A percentile compares a stretch with the other conserved stretches of the same genome.
These are phyloP conservation scores for Dicrostonyx torquatus DNA, from an alignment of 2,797 vertebrate genomes.

Conservation along the genomic window DNA sequence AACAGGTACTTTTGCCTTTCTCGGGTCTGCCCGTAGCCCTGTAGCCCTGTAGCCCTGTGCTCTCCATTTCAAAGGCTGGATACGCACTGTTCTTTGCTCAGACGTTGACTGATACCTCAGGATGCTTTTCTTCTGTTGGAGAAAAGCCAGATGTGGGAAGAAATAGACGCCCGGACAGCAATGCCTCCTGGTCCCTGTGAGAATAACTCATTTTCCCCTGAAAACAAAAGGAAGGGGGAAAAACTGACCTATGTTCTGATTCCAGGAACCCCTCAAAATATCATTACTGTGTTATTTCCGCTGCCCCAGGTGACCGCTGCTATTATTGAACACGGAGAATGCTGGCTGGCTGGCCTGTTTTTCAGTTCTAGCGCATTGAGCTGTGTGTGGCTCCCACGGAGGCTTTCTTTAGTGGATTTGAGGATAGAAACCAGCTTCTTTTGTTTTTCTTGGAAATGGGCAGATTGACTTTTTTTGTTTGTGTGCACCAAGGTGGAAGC, in stretches of 20 bases:
- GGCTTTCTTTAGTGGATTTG: constrained; percentile 71
- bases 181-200: constrained; percentile 64
- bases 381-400: constrained; percentile 64
- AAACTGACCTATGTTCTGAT: constrained; percentile 77
- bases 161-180: constrained; percentile 4
- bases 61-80: constrained; percentile 9
- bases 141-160: constrained; percentile 56
- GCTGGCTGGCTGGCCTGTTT: constrained; percentile 67
- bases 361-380: constrained; percentile 44
- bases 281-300: constrained; percentile 68
- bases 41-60: neutral
- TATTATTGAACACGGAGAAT: constrained; percentile 58
- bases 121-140: constrained; percentile 7
- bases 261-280: constrained; percentile 80
- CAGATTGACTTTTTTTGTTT: constrained; percentile 64
- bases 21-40: neutral
- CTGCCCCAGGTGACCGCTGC: constrained; percentile 59
- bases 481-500: constrained; percentile 50
- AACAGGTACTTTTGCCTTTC: constrained; percentile 42
- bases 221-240: constrained; percentile 78
- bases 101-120: neutral
- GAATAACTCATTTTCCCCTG: constrained; percentile 72
- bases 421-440: constrained; percentile 56
- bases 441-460: constrained; percentile 76
- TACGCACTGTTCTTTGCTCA: neutral